A percentile compares a stretch with the other conserved stretches of the same genome.
phyloP scores from a whole-genome alignment of 2,113 vertebrate species.

The Lathamus discolor region DNA sequence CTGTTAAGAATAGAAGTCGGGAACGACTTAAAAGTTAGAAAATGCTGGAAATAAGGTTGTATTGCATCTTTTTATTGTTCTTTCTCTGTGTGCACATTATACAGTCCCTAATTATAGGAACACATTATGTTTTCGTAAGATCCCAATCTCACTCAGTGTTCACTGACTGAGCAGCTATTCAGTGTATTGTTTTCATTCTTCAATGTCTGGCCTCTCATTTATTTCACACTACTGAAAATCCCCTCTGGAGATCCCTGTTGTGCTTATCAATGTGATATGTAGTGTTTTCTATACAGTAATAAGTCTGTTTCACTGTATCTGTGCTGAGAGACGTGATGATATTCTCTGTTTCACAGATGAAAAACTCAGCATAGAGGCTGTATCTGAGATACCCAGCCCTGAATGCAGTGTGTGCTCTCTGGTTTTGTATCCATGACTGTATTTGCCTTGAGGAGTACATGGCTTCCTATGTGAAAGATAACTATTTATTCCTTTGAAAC shows the following conservation, averaged over 20 bases:
- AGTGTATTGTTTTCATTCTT: background rate
- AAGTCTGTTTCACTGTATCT: background rate
- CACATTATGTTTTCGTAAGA: background rate
- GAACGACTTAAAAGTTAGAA: background rate
- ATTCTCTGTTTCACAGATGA: background rate
- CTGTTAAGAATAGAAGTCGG: background rate
- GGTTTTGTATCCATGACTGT: background rate
- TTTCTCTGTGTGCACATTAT: constrained; percentile 6
- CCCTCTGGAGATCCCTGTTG: background rate
- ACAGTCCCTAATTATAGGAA: background rate
- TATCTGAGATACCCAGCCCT: background rate
- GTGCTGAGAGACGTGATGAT: background rate
- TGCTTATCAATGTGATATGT: background rate
- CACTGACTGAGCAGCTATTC: background rate
- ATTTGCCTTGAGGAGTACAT: background rate
- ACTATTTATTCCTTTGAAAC: background rate
- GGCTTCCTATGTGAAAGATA: background rate
- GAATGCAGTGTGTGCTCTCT: background rate
- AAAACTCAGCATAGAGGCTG: background rate
- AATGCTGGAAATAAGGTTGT: background rate
- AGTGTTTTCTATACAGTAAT: background rate
- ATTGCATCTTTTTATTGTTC: background rate
- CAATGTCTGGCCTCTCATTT: background rate
- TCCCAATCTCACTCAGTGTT: background rate
- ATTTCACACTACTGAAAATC: background rate